These are phyloP conservation scores for Acropternis orthonyx DNA, from an alignment of 2,797 vertebrate species.

Conservation along the genomic window DNA sequence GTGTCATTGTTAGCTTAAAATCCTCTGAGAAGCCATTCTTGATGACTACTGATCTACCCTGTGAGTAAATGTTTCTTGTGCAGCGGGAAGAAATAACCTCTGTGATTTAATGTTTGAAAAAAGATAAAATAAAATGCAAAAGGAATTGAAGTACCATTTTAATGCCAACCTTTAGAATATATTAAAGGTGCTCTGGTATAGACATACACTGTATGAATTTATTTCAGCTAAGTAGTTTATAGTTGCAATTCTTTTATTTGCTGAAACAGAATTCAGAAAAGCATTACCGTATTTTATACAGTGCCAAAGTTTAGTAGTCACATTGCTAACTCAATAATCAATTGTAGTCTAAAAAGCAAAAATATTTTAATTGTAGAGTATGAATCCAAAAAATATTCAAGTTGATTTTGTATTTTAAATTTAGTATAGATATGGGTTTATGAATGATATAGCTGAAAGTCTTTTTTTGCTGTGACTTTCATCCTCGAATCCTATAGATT, in stretches of 20 bases:
- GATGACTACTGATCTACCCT: not conserved
- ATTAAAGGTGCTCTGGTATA: not conserved
- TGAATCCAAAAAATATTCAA: not conserved
- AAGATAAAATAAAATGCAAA: not conserved
- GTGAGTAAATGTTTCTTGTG: not conserved
- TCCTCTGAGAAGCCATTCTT: not conserved
- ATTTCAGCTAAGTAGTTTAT: not conserved
- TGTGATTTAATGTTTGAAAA: conserved; percentile 19
- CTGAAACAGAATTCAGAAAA: not conserved
- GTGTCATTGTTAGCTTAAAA: not conserved
- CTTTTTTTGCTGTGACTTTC: not conserved
- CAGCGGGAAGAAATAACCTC: conserved; percentile 3
- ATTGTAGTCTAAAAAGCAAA: not conserved
- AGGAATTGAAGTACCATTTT: not conserved
- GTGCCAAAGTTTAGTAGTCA: not conserved
- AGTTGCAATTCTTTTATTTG: not conserved
- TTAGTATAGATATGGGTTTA: not conserved
- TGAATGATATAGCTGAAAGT: not conserved
- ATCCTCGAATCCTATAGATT: not conserved
- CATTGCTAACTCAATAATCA: not conserved
- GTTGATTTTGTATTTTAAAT: not conserved
- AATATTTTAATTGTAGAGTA: not conserved
- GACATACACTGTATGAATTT: not conserved
- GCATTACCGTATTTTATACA: not conserved
- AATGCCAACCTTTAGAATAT: not conserved